Evolutionary conservation across 2,113 vertebrate species (phyloP), one percentile per base, ranked within the genome.

Genomic region (Ceratotherium simum): DNA sequence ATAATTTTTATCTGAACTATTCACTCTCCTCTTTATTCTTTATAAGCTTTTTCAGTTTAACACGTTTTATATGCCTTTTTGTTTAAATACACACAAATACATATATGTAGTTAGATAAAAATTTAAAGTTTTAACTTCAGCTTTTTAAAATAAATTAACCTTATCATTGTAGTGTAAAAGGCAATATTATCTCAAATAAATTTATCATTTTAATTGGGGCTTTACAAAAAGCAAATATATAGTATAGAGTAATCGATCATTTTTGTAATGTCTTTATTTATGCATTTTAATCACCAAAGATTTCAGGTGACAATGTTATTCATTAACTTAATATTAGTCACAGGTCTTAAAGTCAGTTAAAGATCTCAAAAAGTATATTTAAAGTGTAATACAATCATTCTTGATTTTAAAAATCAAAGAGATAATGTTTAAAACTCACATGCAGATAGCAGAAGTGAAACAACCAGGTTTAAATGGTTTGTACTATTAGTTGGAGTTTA

Each of bases 381-480:
- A 48, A 80, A 75, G 20, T 76, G 6, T 18, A 67, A 82, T 39
- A 51, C 29, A 78, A 78, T 89, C 29, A 56, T 83, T 75, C 23
- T 89, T 93, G 56, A 75, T 87, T 95, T 78, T 60, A 56, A 94
- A 73, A 95, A 58, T 92, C 25, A 58, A 69, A 87, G 21, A 25
- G 10, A 46, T 31, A 25, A 78, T 31, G 7, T 76, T 95, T 95
- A 75, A 96, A 91, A 81, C 82, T 58, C 75, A 82, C 12, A 67
- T 23, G 12, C 23, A n/a, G 67, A 42, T 21, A 42, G 39, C 21
- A 78, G 60, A 81, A 69, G 33, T 80, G 17, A 91, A 82, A 51
- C 42, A 39, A 90, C 4, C 29, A 56, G 39, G 21, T 90, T 78
- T 54, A 69, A 84, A 72, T n/a, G 27, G 64, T 82, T 76, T 87